A percentile compares a stretch with the other conserved stretches of the same genome.
phyloP scores from a whole-genome alignment of 2,113 vertebrate genomes.

The Platysternon megacephalum region DNA sequence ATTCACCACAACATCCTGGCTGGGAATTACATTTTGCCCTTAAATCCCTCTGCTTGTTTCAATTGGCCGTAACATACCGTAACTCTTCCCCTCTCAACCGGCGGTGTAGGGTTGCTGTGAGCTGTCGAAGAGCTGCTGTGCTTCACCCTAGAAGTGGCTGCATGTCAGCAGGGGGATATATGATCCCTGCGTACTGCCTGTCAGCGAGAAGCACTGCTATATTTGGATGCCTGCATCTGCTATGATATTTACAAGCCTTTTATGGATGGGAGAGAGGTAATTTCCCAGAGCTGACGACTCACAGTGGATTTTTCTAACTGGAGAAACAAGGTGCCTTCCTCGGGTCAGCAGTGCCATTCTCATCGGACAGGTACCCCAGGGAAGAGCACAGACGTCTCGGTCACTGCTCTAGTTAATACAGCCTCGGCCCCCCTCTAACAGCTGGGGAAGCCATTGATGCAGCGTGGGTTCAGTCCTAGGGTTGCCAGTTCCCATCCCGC shows the following conservation, averaged over 20 bases:
- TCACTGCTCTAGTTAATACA: not conserved
- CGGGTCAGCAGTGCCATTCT: not conserved
- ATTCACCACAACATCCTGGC: not conserved
- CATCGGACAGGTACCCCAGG: not conserved
- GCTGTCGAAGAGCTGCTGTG: not conserved
- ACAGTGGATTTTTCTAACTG: not conserved
- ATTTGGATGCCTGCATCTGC: not conserved
- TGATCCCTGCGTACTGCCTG: not conserved
- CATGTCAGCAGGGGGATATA: not conserved
- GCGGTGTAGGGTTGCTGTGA: not conserved
- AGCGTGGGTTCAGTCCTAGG: not conserved
- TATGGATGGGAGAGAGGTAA: not conserved
- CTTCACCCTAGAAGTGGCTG: not conserved
- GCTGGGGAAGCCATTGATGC: not conserved
- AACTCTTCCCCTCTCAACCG: too few species aligned
- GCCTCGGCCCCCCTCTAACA: not conserved
- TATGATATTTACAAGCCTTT: not conserved
- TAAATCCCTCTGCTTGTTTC: not conserved
- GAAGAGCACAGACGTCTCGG: not conserved
- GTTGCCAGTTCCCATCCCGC: not conserved
- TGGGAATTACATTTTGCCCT: not conserved
- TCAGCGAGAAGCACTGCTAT: not conserved
- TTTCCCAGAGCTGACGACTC: not conserved
- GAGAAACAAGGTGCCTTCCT: not conserved
- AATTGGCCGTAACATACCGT: not conserved